Evolutionary conservation across 1,140 invertebrate genomes (phyloP), one percentile per base, ranked within the genome.

Genomic region (Tetramorium alpestre): DNA sequence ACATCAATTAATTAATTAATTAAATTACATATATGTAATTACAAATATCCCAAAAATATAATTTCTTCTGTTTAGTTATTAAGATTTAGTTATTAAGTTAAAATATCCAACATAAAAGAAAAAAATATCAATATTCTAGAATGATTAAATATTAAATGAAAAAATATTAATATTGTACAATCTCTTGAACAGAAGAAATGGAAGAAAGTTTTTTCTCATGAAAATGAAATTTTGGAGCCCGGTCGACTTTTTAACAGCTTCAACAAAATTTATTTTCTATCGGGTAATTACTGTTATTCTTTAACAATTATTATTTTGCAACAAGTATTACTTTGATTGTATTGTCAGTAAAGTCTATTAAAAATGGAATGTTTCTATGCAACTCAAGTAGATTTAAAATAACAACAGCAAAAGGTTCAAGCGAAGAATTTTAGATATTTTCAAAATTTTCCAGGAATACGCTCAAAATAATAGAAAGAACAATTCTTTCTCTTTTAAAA

Each of bases 181-280:
- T 33, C 10, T 77, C 13, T 25, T 10, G 5, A 38, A 54, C 10
- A 54, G 10, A 62, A 62, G 1, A 51, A 73, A 51, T 1, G 0
- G 54, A 73, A 51, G 16, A 28, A 47, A 47, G 7, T 64, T 64
- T 38, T 64, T 82, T 8, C 33, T 44, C 18, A 22, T 7, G 11
- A 47, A 1, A 16, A 47, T 58, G 18, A 82, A 73, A 47, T 1
- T 13, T 64, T 33, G 13, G 44, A n/a, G 8, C 4, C 16, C 67
- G 7, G 11, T 1, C 3, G 7, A 67, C n/a, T 1, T 11, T 38
- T 0, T 60, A 25, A 0, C 8, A 54, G 18, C 54, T 11, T 65
- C 28, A 13, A 80, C 6, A 78, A 51, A 78, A 80, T 28, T 67
- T 69, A 67, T 13, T 54, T 69, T 54, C 33, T 3, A 80, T 41